Conservation (phyloP, 1,140 invertebrate species). For the Drepana arcuata region DNA sequence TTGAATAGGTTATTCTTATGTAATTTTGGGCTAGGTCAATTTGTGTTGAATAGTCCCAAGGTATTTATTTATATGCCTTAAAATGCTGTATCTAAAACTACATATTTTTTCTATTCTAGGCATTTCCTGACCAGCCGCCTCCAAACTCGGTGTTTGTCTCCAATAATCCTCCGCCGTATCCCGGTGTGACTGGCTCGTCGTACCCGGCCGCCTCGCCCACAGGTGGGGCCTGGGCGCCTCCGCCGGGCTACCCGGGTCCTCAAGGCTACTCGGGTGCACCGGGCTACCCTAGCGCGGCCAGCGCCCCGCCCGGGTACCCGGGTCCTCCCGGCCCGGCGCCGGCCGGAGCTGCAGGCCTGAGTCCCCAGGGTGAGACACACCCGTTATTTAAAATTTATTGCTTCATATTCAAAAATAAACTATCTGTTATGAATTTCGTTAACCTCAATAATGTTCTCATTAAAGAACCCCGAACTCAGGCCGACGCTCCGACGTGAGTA, state of each 20-base stretch:
- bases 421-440: too few relatives aligned
- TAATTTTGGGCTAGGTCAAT: too few relatives aligned
- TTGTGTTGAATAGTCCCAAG: too few relatives aligned
- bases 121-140: conserved; percentile 77
- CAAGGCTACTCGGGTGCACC: conserved; percentile 11
- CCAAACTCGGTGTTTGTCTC: conserved; percentile 92
- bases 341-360: conserved; percentile 24
- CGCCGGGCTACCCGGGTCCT: conserved; percentile 17
- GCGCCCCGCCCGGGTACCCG: conserved; percentile 23
- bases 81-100: too few relatives aligned
- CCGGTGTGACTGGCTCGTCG: conserved; percentile 78
- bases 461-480: neutral
- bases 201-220: conserved; percentile 45
- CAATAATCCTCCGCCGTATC: conserved; percentile 95
- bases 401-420: too few relatives aligned
- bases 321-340: conserved; percentile 20
- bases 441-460: too few relatives aligned
- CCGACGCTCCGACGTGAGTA: conserved; percentile 19
- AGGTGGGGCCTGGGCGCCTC: conserved; percentile 7
- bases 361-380: too few relatives aligned
- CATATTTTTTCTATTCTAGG: conserved; percentile 39
- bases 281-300: conserved; percentile 16
- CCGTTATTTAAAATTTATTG: too few relatives aligned
- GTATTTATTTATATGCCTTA: too few relatives aligned
- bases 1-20: too few relatives aligned